phyloP scores from a whole-genome alignment of 2,888 invertebrate species.

The Trachelus iudaicus region DNA sequence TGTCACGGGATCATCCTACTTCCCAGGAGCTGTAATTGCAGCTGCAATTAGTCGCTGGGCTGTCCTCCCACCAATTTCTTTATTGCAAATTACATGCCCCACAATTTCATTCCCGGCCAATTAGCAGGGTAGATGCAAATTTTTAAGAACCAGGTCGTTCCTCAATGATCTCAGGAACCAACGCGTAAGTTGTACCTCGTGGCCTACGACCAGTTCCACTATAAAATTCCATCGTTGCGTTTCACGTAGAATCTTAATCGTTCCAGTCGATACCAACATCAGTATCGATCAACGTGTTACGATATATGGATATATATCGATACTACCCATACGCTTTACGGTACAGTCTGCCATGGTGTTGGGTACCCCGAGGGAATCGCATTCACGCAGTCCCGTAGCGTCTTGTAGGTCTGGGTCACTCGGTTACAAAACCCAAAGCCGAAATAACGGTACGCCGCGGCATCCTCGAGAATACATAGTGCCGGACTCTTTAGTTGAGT shows the following conservation, averaged over 20 bases:
- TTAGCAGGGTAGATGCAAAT: neutral
- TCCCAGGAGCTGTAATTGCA: neutral
- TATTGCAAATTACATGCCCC: neutral
- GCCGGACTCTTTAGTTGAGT: neutral
- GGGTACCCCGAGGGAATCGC: neutral
- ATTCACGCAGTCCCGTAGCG: neutral
- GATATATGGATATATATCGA: neutral
- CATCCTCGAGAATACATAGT: neutral
- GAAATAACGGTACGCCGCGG: constrained; percentile 55
- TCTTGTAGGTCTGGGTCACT: constrained; percentile 58
- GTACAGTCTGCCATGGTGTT: neutral
- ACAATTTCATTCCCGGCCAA: neutral
- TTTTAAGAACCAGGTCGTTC: neutral
- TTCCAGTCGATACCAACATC: neutral
- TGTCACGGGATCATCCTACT: neutral
- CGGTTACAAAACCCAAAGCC: constrained; percentile 60
- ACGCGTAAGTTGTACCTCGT: neutral
- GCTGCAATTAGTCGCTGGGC: neutral
- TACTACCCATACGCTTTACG: neutral
- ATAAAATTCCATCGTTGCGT: neutral
- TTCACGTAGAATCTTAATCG: neutral
- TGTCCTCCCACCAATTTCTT: neutral
- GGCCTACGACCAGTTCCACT: neutral
- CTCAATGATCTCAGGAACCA: neutral
- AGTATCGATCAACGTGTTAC: neutral